Conservation (phyloP, 1,140 invertebrate species). For the Drosophila sucinea region DNA sequence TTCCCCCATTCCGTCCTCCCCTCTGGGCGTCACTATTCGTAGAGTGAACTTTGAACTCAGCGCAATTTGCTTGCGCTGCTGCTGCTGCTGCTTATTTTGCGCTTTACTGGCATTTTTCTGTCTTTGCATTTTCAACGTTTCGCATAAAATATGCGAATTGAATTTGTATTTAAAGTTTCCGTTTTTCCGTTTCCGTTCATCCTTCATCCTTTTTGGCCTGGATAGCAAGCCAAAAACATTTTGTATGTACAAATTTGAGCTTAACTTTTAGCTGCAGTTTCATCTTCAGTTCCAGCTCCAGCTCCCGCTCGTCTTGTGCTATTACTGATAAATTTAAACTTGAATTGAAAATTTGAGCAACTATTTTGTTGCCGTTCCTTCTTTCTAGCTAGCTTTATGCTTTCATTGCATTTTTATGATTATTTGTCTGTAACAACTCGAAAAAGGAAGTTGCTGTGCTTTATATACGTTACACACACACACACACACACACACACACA, state of each 20-base stretch:
- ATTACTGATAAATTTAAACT: slow-evolving; percentile 48
- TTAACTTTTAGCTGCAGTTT: slow-evolving; percentile 59
- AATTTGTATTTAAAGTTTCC: slow-evolving; percentile 80
- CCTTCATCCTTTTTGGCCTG: slow-evolving; percentile 33
- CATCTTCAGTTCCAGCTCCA: too few relatives aligned
- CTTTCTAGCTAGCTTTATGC: slow-evolving; percentile 66
- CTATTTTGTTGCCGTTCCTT: slow-evolving; percentile 60
- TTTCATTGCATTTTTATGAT: slow-evolving; percentile 81
- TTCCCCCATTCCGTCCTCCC: too few relatives aligned
- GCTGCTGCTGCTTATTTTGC: slow-evolving; percentile 70
- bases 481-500: slow-evolving; percentile 18
- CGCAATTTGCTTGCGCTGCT: slow-evolving; percentile 63
- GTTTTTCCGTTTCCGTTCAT: slow-evolving; percentile 26
- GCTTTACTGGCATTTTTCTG: slow-evolving; percentile 69
- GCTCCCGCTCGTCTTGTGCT: slow-evolving; percentile 40
- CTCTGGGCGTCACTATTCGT: too few relatives aligned
- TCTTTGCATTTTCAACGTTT: slow-evolving; percentile 64
- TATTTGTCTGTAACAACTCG: slow-evolving; percentile 57
- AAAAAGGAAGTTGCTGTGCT: slow-evolving; percentile 56
- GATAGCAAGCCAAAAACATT: slow-evolving; percentile 77
- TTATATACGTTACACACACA: slow-evolving; percentile 17
- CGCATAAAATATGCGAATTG: slow-evolving; percentile 80
- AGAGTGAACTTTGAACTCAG: slow-evolving; percentile 67
- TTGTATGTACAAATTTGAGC: slow-evolving; percentile 75
- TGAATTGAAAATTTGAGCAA: slow-evolving; percentile 52